A percentile compares a stretch with the other conserved stretches of the same genome.
Evolutionary conservation across 2,888 invertebrate species (phyloP).

Genomic region (Tortrix viridana): DNA sequence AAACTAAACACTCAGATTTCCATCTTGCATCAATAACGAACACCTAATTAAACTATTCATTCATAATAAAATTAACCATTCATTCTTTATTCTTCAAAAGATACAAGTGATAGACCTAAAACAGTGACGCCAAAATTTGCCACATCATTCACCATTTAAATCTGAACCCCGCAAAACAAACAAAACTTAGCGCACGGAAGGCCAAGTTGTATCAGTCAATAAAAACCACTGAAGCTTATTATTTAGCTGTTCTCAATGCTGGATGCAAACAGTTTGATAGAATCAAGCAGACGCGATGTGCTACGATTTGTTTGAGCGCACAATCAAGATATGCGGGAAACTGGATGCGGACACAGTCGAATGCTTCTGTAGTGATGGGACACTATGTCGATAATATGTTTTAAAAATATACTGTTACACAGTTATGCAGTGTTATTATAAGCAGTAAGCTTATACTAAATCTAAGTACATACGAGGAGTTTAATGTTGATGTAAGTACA

Average conservation of each 20-base stretch:
- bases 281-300: constrained; percentile 41
- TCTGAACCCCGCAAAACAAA: not conserved
- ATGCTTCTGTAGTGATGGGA: constrained; percentile 53
- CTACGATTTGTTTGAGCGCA: constrained; percentile 59
- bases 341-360: constrained; percentile 59
- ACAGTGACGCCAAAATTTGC: not conserved
- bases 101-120: not conserved
- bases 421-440: no score
- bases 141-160: not conserved
- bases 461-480: no score
- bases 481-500: no score
- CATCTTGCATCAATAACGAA: no score
- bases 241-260: constrained; percentile 21
- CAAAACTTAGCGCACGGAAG: not conserved
- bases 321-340: constrained; percentile 70
- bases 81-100: no score
- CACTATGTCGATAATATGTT: not conserved
- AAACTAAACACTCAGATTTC: no score
- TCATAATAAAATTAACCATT: no score
- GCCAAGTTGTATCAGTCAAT: not conserved
- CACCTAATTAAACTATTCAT: no score
- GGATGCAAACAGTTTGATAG: constrained; percentile 32
- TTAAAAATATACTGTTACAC: no score
- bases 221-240: constrained; percentile 15
- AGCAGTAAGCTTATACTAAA: no score